Base-by-base conservation (phyloP, 2,797 vertebrate species). In the Ptychadena robeensis region DNA sequence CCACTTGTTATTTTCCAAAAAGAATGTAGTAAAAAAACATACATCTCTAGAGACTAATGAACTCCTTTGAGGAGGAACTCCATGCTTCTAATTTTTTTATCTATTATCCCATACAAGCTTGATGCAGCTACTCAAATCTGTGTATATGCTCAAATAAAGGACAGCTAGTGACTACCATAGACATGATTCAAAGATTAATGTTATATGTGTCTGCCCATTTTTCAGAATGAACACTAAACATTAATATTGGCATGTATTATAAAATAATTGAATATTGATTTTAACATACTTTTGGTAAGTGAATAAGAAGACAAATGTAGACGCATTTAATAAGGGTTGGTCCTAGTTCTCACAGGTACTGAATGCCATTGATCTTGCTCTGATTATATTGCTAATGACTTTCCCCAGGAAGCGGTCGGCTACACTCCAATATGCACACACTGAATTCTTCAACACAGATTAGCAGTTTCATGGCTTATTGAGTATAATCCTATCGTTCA, bases 391-490 rank as follows among this genome's bases (percentile, higher is more conserved):
- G 32, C 28, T 66, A 77, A 77, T 77, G 63, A 12, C 74, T 77
- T 77, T 77, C 38, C 61, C 61, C 11, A 48, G 35, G 22, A 48
- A 66, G 59, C 28, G 9, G 74, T 64, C 61, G 65, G 40, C 66
- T 79, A 69, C 31, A n/a, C 66, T 69, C 66, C 77, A 79, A 70
- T 30, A 70, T 79, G 77, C 34, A 61, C 48, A 28, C 68, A 69
- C 66, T 70, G 68, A 34, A 61, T 69, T 68, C 27, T 70, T 25
- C 38, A 44, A 44, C 27, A 48, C 66, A 79, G 66, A 79, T 69
- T 61, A 79, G 48, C 77, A 69, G 65, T 61, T 79, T 79, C 77
- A 61, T 79, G 34, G 31, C n/a, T 59, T 79, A 70, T 67, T 57
- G 66, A 79, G 32, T 69, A 70, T 69, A 61, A 70, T 70, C 48